Conservation (phyloP, 2,888 invertebrate genomes). For the Acleris sparsana region DNA sequence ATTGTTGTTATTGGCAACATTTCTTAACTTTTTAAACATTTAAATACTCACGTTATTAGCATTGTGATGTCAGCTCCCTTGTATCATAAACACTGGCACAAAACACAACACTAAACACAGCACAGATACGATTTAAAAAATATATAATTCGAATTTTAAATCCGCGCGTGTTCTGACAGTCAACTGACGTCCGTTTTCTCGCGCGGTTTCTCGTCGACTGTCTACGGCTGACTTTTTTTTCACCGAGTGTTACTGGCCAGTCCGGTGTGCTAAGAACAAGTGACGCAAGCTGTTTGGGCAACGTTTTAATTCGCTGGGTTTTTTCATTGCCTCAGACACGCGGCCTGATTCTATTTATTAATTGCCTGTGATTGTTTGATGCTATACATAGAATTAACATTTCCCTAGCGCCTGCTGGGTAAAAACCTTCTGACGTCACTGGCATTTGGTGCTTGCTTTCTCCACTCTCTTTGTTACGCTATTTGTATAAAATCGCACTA, state of each 20-base stretch:
- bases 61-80: slow-evolving; percentile 69
- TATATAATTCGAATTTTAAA: slow-evolving; percentile 63
- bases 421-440: no score
- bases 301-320: slow-evolving; percentile 52
- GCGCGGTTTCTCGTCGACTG: slow-evolving; percentile 69
- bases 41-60: slow-evolving; percentile 78
- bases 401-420: background rate
- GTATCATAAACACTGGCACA: slow-evolving; percentile 69
- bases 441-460: no score
- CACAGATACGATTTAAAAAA: slow-evolving; percentile 17
- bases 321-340: slow-evolving; percentile 63
- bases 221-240: slow-evolving; percentile 54
- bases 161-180: slow-evolving; percentile 57
- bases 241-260: slow-evolving; percentile 51
- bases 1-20: no score
- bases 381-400: slow-evolving; percentile 15
- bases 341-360: slow-evolving; percentile 40
- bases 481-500: no score
- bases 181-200: slow-evolving; percentile 54
- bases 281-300: slow-evolving; percentile 80
- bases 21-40: background rate
- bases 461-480: no score
- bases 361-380: slow-evolving; percentile 33
- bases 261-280: slow-evolving; percentile 59
- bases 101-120: slow-evolving; percentile 59